Base-by-base conservation (phyloP, 2,797 vertebrate genomes). In the Odontamblyopus rebecca region DNA sequence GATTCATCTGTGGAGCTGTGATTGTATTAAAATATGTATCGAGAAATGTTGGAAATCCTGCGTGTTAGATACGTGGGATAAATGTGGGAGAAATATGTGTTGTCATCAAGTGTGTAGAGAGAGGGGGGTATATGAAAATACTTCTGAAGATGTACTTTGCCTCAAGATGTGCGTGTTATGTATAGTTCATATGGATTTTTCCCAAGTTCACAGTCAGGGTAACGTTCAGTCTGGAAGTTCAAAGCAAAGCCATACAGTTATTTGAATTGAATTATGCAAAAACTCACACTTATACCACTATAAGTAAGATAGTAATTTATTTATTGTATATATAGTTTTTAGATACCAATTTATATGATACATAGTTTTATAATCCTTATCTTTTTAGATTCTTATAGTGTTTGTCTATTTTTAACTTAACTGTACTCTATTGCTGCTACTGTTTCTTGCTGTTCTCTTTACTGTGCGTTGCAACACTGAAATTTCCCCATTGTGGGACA, bases 21-120 rank as follows among this genome's bases (percentile, higher is more conserved):
- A 93, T 89, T 89, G 89, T 86, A 93, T 92, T 91, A 87, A 88
- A 90, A 88, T 85, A 82, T 78, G 79, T 84, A 87, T 79, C 18
- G 54, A 78, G 2, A 63, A 77, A 82, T 81, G 83, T 69, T 65
- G 50, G 71, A 70, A 80, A 71, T 75, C 19, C 38, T 4, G 3
- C 65, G 79, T 77, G 78, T 84, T 57, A 56, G 80, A 2, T 60
- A 30, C 30, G 57, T 29, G 57, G 60, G 69, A 78, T 27, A 75
- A 83, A 83, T 60, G 57, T 29, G 57, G 60, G 69, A 78, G 29
- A 75, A 83, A 83, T 75, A 73, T 78, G 69, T 38, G 68, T 75
- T 78, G 79, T 81, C 77, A 82, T 44, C 56, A 30, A 77, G 16
- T 61, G 60, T n/a, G 12, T 32, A 9, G 71, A 62, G 44, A 38